Evolutionary conservation across 2,888 invertebrate species (phyloP).

Genomic region (Pollenia angustigena): DNA sequence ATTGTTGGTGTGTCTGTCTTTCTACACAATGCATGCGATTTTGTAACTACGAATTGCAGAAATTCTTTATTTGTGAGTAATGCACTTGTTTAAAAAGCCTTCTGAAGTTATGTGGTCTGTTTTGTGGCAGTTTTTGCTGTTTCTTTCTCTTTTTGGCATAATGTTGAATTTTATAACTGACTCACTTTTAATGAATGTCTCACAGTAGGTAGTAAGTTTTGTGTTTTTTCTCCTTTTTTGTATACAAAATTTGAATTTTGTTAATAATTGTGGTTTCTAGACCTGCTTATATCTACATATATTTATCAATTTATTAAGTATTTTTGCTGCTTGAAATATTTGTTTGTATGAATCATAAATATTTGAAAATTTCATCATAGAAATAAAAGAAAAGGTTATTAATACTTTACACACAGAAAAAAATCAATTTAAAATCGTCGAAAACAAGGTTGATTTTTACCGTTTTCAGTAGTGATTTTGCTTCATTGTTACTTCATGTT

Average conservation of each 20-base stretch:
- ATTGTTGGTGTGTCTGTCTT: conserved; percentile 22
- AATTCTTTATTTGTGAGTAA: conserved; percentile 59
- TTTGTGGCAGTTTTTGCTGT: background rate
- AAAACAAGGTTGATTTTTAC: no score
- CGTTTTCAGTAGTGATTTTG: no score
- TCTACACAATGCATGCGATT: conserved; percentile 28
- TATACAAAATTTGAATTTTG: conserved; percentile 46
- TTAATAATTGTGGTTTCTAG: conserved; percentile 47
- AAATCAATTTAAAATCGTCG: no score
- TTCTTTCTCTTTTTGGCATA: conserved; percentile 40
- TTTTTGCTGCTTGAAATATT: conserved; percentile 16
- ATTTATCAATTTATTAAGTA: conserved; percentile 47
- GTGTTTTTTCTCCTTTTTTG: conserved; percentile 39
- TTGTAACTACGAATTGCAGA: conserved; percentile 37
- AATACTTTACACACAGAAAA: no score
- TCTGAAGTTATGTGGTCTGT: conserved; percentile 53
- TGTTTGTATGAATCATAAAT: conserved; percentile 61
- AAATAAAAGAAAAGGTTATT: background rate
- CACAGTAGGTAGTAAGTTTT: conserved; percentile 52
- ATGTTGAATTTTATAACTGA: conserved; percentile 47
- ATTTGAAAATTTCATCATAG: conserved; percentile 40
- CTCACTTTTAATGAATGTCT: conserved; percentile 64
- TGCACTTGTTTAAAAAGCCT: conserved; percentile 64
- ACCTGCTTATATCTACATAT: conserved; percentile 46
- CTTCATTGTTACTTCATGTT: no score